Conservation (phyloP, 2,888 invertebrate species). For the Athalia cordata region DNA sequence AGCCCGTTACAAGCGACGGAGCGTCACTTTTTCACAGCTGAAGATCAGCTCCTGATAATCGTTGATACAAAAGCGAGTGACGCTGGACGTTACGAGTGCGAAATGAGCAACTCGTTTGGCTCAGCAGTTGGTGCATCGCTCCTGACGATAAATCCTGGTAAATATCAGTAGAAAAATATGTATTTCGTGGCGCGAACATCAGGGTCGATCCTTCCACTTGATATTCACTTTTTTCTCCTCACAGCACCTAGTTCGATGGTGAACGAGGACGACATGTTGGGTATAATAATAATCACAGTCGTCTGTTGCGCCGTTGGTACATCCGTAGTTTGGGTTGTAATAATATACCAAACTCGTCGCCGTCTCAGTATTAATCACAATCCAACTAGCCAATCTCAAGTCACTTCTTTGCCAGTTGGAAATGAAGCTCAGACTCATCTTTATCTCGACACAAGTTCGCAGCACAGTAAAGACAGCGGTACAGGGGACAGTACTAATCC, state of each 20-base stretch:
- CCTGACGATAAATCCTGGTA: constrained; percentile 82
- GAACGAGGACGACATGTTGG: constrained; percentile 86
- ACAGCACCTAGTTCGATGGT: constrained; percentile 76
- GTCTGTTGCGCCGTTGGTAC: constrained; percentile 95
- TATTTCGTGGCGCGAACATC: background rate
- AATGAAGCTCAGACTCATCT: constrained; percentile 67
- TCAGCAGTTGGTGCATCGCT: constrained; percentile 83
- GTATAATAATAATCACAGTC: constrained; percentile 91
- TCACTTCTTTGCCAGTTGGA: constrained; percentile 50
- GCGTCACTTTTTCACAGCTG: constrained; percentile 90
- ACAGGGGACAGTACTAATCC: constrained; percentile 87
- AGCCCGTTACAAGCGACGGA: constrained; percentile 83
- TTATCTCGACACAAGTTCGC: constrained; percentile 83
- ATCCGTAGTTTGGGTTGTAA: constrained; percentile 92
- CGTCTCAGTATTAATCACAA: constrained; percentile 77
- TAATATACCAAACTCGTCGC: constrained; percentile 90
- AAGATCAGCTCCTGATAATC: constrained; percentile 91
- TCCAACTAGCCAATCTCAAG: constrained; percentile 52
- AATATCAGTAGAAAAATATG: constrained; percentile 32
- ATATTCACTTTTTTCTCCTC: constrained; percentile 47
- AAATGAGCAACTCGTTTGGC: constrained; percentile 90
- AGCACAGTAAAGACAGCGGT: constrained; percentile 88
- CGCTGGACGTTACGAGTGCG: constrained; percentile 92
- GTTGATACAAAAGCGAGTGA: constrained; percentile 86
- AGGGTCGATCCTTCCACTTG: background rate